Evolutionary conservation across 2,113 vertebrate species (phyloP), one percentile per base, ranked within the genome.

Genomic region (Tenebrosternarchus preto): DNA sequence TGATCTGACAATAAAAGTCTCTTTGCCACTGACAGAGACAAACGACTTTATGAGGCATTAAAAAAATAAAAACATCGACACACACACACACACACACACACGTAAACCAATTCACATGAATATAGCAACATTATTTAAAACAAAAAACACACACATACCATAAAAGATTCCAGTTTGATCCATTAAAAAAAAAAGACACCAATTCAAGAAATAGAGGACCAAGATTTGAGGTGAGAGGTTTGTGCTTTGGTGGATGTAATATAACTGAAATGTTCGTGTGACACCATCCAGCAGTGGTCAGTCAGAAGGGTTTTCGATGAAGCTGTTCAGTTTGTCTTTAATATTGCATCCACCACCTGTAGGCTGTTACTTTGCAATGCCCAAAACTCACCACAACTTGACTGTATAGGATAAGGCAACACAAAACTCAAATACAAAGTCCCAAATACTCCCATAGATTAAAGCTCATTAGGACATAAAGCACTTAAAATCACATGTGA

Each of bases 201-300:
- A 55, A 11, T 67, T 46, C 22, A 73, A 36, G 55, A 73, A 22
- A 55, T 31, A 20, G 9, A 12, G 53, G 24, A 39, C 4, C 55
- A 15, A 9, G n/a, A 24, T 24, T 39, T 20, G 56, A 74, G 31
- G 72, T 5, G 15, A 36, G 17, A 25, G n/a, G 16, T 33, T 19
- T 53, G 68, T 72, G 68, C 77, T 71, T 71, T 71, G 39, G 68
- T 19, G 1, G 1, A 72, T 33, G 57, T 60, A 74, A 25, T 20
- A 5, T 0, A 46, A 33, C 1, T 6, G 24, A 71, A 31, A 63
- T 4, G 55, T 55, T 11, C 8, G 0, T 22, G 20, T n/a, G 63
- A 74, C 75, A 57, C 43, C 25, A 81, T 63, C 78, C 69, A 78
- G 70, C 70, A 64, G 64, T 43, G 55, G 15, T 66, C 70, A 57